Conservation (phyloP, 2,113 vertebrate species). For the Cairina moschata region DNA sequence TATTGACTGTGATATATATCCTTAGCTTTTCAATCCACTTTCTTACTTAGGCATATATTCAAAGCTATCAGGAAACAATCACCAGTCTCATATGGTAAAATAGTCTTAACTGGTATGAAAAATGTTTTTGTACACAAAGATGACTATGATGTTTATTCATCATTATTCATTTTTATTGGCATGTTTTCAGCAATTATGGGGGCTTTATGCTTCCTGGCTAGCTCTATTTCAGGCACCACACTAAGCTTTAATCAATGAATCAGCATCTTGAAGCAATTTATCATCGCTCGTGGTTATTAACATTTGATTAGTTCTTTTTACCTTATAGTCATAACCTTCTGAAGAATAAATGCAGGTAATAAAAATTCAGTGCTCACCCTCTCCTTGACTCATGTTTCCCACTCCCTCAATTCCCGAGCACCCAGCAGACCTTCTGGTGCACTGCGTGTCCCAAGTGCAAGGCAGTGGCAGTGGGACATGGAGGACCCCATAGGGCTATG, state of each 20-base stretch:
- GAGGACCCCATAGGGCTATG: rapidly evolving
- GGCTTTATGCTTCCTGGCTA: not conserved
- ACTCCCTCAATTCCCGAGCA: not conserved
- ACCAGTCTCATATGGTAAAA: not conserved
- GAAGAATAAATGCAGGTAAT: not conserved
- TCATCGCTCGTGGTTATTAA: not conserved
- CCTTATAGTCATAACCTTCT: not conserved
- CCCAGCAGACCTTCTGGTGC: not conserved
- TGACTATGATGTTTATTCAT: not conserved
- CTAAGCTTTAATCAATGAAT: not conserved
- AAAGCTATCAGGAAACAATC: not conserved
- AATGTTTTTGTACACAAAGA: not conserved
- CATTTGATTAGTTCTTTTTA: not conserved
- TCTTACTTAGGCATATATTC: not conserved
- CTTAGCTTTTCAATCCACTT: not conserved
- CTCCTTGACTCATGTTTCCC: rapidly evolving
- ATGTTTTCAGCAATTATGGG: not conserved
- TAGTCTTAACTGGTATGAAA: not conserved
- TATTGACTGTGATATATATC: not conserved
- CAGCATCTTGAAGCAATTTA: not conserved
- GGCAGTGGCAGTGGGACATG: not conserved
- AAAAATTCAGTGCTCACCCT: not conserved
- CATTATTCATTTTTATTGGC: not conserved
- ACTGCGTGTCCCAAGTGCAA: not conserved
- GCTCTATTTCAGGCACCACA: not conserved